These are phyloP conservation scores for Metacarcinus magister DNA, from an alignment of 2,888 invertebrate genomes.

Conservation along the genomic window DNA sequence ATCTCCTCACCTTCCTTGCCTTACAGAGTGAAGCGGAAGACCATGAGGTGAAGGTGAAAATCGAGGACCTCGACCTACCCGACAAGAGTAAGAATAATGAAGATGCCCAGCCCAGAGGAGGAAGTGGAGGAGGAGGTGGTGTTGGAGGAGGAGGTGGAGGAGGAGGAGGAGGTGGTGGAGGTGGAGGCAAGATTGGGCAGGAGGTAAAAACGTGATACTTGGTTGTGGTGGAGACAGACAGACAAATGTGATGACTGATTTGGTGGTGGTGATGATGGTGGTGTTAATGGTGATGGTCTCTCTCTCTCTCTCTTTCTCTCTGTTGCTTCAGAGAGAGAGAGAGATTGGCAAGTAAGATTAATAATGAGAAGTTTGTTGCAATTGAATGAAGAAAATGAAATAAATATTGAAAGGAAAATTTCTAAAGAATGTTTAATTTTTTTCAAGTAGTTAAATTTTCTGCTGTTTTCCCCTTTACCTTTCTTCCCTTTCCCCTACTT, in stretches of 20 bases:
- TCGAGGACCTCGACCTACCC: slow-evolving; percentile 13
- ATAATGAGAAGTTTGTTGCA: neutral
- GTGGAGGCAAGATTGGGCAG: slow-evolving; percentile 49
- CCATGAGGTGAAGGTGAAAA: slow-evolving; percentile 76
- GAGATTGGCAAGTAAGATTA: neutral
- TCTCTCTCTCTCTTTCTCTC: neutral
- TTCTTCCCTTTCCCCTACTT: neutral
- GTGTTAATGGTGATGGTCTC: neutral
- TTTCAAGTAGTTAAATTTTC: neutral
- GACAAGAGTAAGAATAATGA: neutral
- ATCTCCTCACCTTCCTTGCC: neutral
- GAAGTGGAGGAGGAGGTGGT: slow-evolving; percentile 68
- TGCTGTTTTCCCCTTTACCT: neutral
- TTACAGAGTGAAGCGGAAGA: slow-evolving; percentile 74
- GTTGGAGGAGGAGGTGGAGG: slow-evolving; percentile 61
- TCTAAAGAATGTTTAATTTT: neutral
- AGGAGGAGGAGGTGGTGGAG: neutral
- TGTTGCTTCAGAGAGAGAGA: neutral
- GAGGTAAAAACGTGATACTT: slow-evolving; percentile 78
- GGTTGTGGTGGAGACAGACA: slow-evolving; percentile 51
- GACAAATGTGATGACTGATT: neutral
- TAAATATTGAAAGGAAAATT: neutral
- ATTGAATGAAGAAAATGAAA: neutral
- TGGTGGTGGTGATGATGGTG: neutral
- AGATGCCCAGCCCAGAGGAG: neutral